Base-by-base conservation (phyloP, 2,797 vertebrate species). In the Acanthurus tractus region DNA sequence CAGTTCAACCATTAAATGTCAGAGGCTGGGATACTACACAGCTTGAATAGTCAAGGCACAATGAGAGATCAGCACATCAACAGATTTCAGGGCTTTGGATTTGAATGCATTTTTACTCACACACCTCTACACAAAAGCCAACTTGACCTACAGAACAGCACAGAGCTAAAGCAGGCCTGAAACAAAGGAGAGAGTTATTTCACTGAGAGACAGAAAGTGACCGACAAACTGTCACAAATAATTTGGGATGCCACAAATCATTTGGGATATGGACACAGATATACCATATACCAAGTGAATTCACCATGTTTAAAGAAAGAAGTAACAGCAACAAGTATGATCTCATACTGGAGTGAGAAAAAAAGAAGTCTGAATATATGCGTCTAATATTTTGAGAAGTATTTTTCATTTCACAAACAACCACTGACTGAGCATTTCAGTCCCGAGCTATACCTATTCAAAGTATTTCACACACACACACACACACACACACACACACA, bases 61-160 rank as follows among this genome's bases (percentile, higher is more conserved):
- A 85, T 72, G 85, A 88, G 79, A 90, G 84, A 89, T 91, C 89
- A 79, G 92, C 88, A 88, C 86, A 87, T 90, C 77, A 82, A 92
- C 83, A 92, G 87, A 90, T 90, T 90, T 93, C 90, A 91, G 92
- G 89, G 90, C 90, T 94, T 97, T 96, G 96, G 96, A 97, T 97
- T 98, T 97, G 97, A 99, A 99, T 99, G 98, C 98, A 99, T 99
- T 98, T 98, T 98, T 98, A 99, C 97, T 97, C 97, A 98, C 96
- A 99, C 96, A 97, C 96, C 92, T 96, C 95, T 96, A 97, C 96
- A 97, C 95, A 94, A 92, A 93, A 93, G 91, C 87, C 92, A 94
- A 91, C 95, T 96, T 95, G 89, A 93, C 84, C 93, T 93, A 94
- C 87, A 91, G 90, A 93, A 92, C 91, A 93, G 88, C 89, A 91